Base-by-base conservation (phyloP, 2,113 vertebrate species). In the Chroicocephalus ridibundus region DNA sequence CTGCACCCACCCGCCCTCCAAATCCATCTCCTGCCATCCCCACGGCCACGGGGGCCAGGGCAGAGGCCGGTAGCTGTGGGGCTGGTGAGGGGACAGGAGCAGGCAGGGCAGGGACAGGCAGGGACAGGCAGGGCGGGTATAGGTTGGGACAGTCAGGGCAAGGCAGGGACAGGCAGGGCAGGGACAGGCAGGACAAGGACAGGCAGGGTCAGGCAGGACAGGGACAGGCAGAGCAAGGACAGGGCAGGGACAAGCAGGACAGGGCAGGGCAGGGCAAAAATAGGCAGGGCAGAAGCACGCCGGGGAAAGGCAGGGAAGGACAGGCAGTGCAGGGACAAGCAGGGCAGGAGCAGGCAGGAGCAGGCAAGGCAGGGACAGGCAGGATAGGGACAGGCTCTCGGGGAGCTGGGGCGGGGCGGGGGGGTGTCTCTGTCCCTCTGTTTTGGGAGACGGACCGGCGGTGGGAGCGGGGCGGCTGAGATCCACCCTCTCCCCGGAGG, bases 381-480 rank as follows among this genome's bases (percentile, higher is more conserved):
- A 58, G 42, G 14, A 34, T 21, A 61, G 34, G 38, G 32, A 34
- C 34, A 55, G 57, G 54, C 40, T 46, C 44, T 10, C 4, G 19
- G 74, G 8, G 4, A 58, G 42, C 46, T 25, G 31, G 34, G 51
- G 13, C 5, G 1, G 1, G 29, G 5, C 0, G 1, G 3, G 9
- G 34, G 31, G 10, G 4, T 2, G 40, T 25, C 55, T 31, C 86
- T 31, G 22, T n/a, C 8, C 22, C 64, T 4, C 9, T 14, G 1
- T 86, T 57, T n/a, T 12, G 49, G 69, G 54, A 49, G 13, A 18
- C 2, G 21, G 19, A 25, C n/a, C 8, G 5, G 52, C 9, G 10
- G 36, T 13, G 42, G 72, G 52, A 54, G 10, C 2, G 20, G 22
- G 34, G 26, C 9, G 4, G 54, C 5, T 8, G n/a, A 8, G 26